Base-by-base conservation (phyloP, 2,797 vertebrate species). In the Phalloptychus januarius region DNA sequence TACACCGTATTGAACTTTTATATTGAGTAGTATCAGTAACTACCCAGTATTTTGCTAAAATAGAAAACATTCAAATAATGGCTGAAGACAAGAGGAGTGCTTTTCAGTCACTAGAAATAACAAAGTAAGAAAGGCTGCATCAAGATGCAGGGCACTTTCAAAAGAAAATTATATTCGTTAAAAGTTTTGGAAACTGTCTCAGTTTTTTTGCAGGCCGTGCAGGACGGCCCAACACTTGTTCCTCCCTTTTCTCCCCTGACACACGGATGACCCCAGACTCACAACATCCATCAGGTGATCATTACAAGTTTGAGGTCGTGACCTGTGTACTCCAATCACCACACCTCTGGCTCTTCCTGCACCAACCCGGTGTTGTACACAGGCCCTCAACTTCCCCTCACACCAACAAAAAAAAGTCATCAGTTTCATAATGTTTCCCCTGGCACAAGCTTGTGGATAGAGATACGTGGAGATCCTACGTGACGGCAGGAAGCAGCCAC, bases 211-310 rank as follows among this genome's bases (percentile, higher is more conserved):
- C 15, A 76, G 46, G 58, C 46, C 25, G 45, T 45, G 45, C 56
- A 61, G 38, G 58, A 44, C 42, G 74, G 72, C 16, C 74, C 46
- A 1, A 50, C 31, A 13, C 71, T 76, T 52, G 77, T 48, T 71
- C 79, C 36, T 74, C 67, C 72, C 74, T 36, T 77, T 77, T 77
- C 71, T 77, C 52, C 69, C 75, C 81, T 91, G 92, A 95, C 94
- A 92, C 90, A 65, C 84, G 63, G 85, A 87, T 91, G 93, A 94
- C 94, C 92, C 94, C 91, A 67, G 81, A 75, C 77, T 79, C 75
- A 42, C 88, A 72, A 84, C 94, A 95, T 95, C 91, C 87, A 95
- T 95, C 93, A 93, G 93, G 83, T 94, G 92, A 92, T 95, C 94
- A 93, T 95, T 94, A 95, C 90, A 93, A 91, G 88, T 72, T 85